phyloP scores from a whole-genome alignment of 2,888 invertebrate genomes.

The Lasioglossum calceatum region DNA sequence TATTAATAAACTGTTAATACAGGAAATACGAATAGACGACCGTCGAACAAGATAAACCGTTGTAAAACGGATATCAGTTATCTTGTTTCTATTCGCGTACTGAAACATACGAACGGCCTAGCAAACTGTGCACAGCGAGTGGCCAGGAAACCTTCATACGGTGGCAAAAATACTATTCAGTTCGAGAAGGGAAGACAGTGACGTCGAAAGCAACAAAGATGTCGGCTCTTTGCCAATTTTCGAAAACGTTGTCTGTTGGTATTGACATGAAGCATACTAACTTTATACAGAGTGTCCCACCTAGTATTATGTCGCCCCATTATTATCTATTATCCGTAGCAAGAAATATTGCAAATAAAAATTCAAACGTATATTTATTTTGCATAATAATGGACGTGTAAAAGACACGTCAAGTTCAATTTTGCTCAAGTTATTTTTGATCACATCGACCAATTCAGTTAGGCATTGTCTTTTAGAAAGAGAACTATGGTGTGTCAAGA shows the following conservation, averaged over 20 bases:
- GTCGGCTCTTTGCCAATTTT: slow-evolving; percentile 67
- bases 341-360: not conserved
- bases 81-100: slow-evolving; percentile 76
- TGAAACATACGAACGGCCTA: slow-evolving; percentile 61
- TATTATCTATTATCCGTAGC: not conserved
- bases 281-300: not conserved
- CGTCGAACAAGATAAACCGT: slow-evolving; percentile 25
- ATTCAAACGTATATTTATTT: not conserved
- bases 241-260: slow-evolving; percentile 30
- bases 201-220: slow-evolving; percentile 37
- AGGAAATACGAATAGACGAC: too few relatives aligned
- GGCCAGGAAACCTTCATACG: slow-evolving; percentile 52
- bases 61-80: slow-evolving; percentile 49
- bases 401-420: too few relatives aligned
- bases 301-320: not conserved
- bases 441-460: too few relatives aligned
- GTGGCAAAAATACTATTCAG: slow-evolving; percentile 68
- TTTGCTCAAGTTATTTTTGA: too few relatives aligned
- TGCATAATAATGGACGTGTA: too few relatives aligned
- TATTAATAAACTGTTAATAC: not conserved
- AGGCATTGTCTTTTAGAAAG: too few relatives aligned
- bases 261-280: not conserved
- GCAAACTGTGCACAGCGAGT: slow-evolving; percentile 38
- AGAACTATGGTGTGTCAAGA: too few relatives aligned
- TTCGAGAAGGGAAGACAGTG: slow-evolving; percentile 37